These are phyloP conservation scores for Aplochiton taeniatus DNA, from an alignment of 2,797 vertebrate species.

Conservation along the genomic window DNA sequence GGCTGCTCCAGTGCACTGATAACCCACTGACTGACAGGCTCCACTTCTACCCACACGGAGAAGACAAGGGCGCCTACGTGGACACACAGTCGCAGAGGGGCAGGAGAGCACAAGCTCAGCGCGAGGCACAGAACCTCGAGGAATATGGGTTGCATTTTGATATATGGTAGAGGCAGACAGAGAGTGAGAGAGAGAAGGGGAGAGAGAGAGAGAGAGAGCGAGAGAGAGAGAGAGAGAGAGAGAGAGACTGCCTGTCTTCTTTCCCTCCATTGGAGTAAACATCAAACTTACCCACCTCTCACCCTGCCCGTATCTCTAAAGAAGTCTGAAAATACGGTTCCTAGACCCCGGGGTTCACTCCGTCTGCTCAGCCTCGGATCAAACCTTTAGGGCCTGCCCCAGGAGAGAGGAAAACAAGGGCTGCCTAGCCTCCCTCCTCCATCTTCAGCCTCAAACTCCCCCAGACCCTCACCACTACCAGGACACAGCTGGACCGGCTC, in stretches of 20 bases:
- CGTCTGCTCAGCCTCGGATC: conserved; percentile 44
- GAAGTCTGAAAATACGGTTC: conserved; percentile 51
- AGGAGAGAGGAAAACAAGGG: conserved; percentile 14
- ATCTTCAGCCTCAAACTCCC: conserved; percentile 28
- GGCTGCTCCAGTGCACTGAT: conserved; percentile 46
- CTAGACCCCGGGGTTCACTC: conserved; percentile 27
- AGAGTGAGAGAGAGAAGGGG: background rate
- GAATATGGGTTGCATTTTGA: no score
- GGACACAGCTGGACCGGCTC: no score
- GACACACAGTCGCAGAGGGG: background rate
- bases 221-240: background rate
- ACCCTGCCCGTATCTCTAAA: conserved; percentile 31
- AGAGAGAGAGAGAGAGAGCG: conserved; percentile 15
- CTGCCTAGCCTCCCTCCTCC: conserved; percentile 21
- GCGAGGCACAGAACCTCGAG: background rate
- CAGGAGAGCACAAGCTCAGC: background rate
- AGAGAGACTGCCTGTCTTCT: background rate
- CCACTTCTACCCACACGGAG: conserved; percentile 24
- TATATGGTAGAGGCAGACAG: no score
- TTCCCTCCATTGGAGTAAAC: conserved; percentile 31
- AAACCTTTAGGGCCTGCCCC: conserved; percentile 41
- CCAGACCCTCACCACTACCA: background rate
- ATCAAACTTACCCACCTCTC: conserved; percentile 27
- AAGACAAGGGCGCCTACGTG: background rate
- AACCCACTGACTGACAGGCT: conserved; percentile 55